phyloP scores from a whole-genome alignment of 2,797 vertebrate species.

The Dipus sagitta region DNA sequence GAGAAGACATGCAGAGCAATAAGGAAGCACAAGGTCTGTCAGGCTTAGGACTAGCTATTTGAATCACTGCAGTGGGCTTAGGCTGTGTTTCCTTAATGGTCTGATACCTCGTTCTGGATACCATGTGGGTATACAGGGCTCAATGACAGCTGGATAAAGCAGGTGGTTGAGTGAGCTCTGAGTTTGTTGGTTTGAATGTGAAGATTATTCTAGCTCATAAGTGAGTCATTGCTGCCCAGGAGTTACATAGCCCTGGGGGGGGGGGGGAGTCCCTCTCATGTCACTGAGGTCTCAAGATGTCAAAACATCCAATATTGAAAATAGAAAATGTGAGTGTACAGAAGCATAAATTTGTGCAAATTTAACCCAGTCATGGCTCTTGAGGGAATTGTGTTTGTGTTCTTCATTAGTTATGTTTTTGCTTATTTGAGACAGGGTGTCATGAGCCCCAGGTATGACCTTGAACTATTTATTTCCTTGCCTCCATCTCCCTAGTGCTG shows the following conservation, averaged over 20 bases:
- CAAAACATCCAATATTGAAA: conserved; percentile 13
- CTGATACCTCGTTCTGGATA: not conserved
- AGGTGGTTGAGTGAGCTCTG: not conserved
- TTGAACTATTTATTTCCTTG: not conserved
- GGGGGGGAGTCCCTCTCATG: not conserved
- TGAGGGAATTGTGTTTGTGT: not conserved
- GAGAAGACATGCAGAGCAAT: not conserved
- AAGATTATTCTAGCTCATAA: not conserved
- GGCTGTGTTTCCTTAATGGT: not conserved
- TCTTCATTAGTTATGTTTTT: not conserved
- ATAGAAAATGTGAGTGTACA: not conserved
- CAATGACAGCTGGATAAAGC: not conserved
- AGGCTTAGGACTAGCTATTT: not conserved
- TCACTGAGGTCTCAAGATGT: not conserved
- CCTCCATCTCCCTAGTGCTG: not conserved
- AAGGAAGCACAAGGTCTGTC: not conserved
- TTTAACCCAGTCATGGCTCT: conserved; percentile 5
- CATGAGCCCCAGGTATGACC: not conserved
- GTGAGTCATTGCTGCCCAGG: not conserved
- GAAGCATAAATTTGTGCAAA: not conserved
- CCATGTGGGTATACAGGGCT: not conserved
- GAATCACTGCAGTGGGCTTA: not conserved
- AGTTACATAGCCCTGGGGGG: not conserved
- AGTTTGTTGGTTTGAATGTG: not conserved
- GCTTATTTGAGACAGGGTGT: not conserved